Evolutionary conservation across 2,888 invertebrate genomes (phyloP), one percentile per base, ranked within the genome.

Genomic region (Trilocha varians): DNA sequence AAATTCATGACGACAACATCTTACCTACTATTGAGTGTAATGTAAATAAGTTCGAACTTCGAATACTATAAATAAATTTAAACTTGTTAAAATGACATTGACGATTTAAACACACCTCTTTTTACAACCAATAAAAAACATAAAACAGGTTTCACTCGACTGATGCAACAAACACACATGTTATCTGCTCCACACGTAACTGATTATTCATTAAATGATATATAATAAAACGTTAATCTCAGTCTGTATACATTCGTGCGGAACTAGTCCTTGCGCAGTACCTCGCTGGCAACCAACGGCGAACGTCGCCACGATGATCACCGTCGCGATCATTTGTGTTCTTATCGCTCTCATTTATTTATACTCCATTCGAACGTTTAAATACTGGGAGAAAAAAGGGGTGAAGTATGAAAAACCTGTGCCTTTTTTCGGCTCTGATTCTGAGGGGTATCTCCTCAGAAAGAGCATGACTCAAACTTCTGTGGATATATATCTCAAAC

Each of bases 351-450:
- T 50, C 9, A 40, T 65, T n/a, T 73, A 72, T 47, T 46, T 55
- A n/a, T 74, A 72, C 50, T 56, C 59, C 14, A 70, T 62, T 8
- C 65, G 64, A 38, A 71, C 56, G 14, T 70, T 64, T 42, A 54
- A 52, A 34, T 74, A 74, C 42, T 73, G 72, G 73, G 43, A 50
- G 37, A 52, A 52, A 35, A 61, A 52, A 46, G 69, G 69, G n/a
- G 52, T 74, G 17, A 66, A 64, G 51, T 61, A 73, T 54, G 71
- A 71, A 36, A 60, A 57, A 41, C 71, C 71, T 0, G 33, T 59
- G 5, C 47, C 60, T 1, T 41, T 69, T 15, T 58, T 74, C 40
- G 74, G 74, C 1, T 70, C 52, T 8, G 66, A 66, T 34, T 9
- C 48, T 1, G 40, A 50, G 17, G 52, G 44, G 2, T 66, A 59